A percentile compares a stretch with the other conserved stretches of the same genome.
Conservation (phyloP, 92 coral and sea anemone genomes). For the Actinernus sp. region DNA sequence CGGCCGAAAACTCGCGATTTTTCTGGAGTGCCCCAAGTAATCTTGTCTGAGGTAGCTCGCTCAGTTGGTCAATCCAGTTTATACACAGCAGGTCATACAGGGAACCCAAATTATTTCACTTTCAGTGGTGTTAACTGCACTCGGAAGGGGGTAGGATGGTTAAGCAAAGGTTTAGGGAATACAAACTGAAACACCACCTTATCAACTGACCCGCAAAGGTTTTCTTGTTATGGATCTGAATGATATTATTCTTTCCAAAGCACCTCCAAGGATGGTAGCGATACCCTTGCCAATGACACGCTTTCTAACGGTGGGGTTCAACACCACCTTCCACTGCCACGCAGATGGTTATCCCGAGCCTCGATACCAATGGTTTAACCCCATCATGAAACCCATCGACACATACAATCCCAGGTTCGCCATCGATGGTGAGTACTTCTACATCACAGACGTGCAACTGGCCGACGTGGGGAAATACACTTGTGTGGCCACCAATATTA, state of each 20-base stretch:
- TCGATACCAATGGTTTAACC: slow-evolving; percentile 39
- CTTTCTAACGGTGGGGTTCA: slow-evolving; percentile 46
- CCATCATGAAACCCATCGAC: slow-evolving; percentile 3
- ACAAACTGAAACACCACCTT: background rate
- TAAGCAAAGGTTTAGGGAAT: background rate
- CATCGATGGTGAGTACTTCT: slow-evolving; percentile 28
- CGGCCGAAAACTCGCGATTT: too few relatives aligned
- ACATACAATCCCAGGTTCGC: slow-evolving; percentile 32
- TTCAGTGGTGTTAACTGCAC: too few relatives aligned
- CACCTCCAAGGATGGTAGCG: slow-evolving; percentile 52
- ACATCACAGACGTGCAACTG: slow-evolving; percentile 9
- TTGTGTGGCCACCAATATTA: slow-evolving; percentile 36
- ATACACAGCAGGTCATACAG: too few relatives aligned
- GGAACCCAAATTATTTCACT: too few relatives aligned
- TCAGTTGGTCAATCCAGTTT: too few relatives aligned
- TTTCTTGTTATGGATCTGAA: background rate
- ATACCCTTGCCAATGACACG: slow-evolving; percentile 29
- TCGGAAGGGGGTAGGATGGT: background rate
- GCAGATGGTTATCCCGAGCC: slow-evolving; percentile 57
- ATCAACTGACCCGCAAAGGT: background rate
- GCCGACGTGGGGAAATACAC: slow-evolving; percentile 40
- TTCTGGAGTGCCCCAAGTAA: too few relatives aligned
- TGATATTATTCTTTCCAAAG: slow-evolving; percentile 1
- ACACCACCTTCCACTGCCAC: slow-evolving; percentile 48
- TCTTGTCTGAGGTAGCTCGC: too few relatives aligned